Percentiles rank a stretch among this genome's conserved stretches.
Conservation (phyloP, 2,797 vertebrate genomes). For the Synanceia verrucosa region DNA sequence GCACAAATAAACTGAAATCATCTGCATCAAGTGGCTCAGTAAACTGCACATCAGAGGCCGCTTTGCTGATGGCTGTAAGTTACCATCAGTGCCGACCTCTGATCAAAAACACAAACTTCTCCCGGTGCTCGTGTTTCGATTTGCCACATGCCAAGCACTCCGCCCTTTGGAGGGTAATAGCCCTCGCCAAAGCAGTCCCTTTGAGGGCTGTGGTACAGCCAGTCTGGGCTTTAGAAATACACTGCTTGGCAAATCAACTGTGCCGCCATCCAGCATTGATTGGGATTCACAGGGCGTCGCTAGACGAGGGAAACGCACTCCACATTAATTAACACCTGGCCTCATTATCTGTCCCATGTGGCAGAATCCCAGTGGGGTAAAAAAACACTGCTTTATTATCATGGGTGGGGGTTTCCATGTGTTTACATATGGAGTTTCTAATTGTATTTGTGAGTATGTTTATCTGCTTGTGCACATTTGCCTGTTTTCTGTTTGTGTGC, state of each 20-base stretch:
- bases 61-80: constrained; percentile 41
- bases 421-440: background rate
- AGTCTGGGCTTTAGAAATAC: constrained; percentile 76
- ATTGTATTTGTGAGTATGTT: constrained; percentile 10
- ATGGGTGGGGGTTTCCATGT: constrained; percentile 31
- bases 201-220: constrained; percentile 67
- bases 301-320: constrained; percentile 64
- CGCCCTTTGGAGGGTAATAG: constrained; percentile 64
- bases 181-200: constrained; percentile 68
- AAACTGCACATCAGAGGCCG: constrained; percentile 40
- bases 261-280: constrained; percentile 62
- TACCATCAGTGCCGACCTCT: constrained; percentile 34
- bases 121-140: constrained; percentile 52
- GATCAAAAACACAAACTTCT: constrained; percentile 68
- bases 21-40: constrained; percentile 19
- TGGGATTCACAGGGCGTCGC: constrained; percentile 70
- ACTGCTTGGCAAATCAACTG: constrained; percentile 68
- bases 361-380: constrained; percentile 70
- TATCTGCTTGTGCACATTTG: background rate
- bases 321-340: constrained; percentile 82
- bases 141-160: constrained; percentile 62
- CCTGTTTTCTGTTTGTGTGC: background rate
- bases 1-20: constrained; percentile 2
- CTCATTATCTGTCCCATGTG: constrained; percentile 81
- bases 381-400: constrained; percentile 72